Evolutionary conservation across 2,888 invertebrate species (phyloP).

Genomic region (Cantharis nigra): DNA sequence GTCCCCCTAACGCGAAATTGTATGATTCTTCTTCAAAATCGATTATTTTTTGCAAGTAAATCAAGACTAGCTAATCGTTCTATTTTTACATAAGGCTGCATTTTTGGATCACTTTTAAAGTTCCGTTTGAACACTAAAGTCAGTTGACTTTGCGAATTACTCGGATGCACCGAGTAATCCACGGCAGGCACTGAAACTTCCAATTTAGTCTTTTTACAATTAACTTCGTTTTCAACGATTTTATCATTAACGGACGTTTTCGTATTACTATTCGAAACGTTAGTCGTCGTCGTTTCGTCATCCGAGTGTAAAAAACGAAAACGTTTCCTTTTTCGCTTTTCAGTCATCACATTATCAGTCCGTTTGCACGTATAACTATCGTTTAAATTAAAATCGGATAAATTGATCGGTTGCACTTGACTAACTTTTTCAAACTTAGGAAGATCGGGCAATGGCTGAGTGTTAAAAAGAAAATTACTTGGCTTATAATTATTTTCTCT

Average conservation of each 20-base stretch:
- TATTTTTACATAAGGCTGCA: constrained; percentile 33
- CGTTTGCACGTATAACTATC: background rate
- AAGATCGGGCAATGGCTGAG: background rate
- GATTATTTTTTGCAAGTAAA: constrained; percentile 24
- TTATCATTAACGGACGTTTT: background rate
- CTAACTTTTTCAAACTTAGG: background rate
- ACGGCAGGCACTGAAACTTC: constrained; percentile 10
- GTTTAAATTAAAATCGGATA: constrained; percentile 1
- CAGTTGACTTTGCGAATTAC: constrained; percentile 31
- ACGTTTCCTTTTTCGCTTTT: constrained; percentile 27
- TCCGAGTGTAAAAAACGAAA: constrained; percentile 33
- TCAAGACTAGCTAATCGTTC: constrained; percentile 27
- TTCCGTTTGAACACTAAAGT: constrained; percentile 33
- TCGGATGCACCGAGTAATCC: constrained; percentile 34
- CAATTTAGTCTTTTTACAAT: constrained; percentile 8
- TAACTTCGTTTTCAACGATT: background rate
- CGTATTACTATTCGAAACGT: background rate
- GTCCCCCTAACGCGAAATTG: constrained; percentile 15
- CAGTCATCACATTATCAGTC: background rate
- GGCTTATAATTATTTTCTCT: background rate
- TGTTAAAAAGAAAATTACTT: background rate
- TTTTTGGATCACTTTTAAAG: constrained; percentile 28
- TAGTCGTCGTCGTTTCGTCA: constrained; percentile 24
- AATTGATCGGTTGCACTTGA: background rate
- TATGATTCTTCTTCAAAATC: constrained; percentile 2